Percentiles rank a stretch among this genome's conserved stretches.
These are phyloP conservation scores for Rotaria macrura DNA, from an alignment of 2,888 invertebrate genomes.

Conservation along the genomic window DNA sequence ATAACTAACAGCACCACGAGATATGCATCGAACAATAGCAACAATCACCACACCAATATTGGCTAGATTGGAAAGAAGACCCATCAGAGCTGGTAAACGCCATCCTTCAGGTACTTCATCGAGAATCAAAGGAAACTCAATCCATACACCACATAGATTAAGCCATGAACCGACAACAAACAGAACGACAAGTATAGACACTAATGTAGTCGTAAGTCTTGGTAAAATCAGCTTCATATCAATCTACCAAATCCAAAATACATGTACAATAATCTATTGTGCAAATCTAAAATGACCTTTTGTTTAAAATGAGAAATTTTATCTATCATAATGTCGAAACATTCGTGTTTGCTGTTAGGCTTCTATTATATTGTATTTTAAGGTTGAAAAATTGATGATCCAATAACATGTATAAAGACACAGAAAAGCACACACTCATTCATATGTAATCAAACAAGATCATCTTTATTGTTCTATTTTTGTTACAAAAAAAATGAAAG, in stretches of 20 bases:
- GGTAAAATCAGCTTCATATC: neutral
- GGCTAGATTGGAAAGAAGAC: neutral
- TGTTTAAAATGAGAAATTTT: neutral
- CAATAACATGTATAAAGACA: neutral
- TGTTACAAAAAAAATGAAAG: too few relatives aligned
- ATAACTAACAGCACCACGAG: neutral
- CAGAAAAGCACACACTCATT: neutral
- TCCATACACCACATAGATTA: constrained; percentile 5
- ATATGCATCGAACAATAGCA: neutral
- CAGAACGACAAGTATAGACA: neutral
- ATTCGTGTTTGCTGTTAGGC: neutral
- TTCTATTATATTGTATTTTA: neutral
- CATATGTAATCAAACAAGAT: neutral
- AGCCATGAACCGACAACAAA: constrained; percentile 9
- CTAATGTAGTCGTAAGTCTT: neutral
- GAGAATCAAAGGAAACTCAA: constrained; percentile 12
- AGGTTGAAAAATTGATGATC: neutral
- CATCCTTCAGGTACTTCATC: neutral
- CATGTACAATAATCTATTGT: neutral
- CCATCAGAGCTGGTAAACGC: neutral
- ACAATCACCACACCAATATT: constrained; percentile 1
- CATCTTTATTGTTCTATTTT: neutral
- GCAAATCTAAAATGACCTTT: neutral
- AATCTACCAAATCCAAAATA: neutral
- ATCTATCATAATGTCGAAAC: neutral